Base-by-base conservation (phyloP, 2,888 invertebrate genomes). In the Sympetrum striolatum region DNA sequence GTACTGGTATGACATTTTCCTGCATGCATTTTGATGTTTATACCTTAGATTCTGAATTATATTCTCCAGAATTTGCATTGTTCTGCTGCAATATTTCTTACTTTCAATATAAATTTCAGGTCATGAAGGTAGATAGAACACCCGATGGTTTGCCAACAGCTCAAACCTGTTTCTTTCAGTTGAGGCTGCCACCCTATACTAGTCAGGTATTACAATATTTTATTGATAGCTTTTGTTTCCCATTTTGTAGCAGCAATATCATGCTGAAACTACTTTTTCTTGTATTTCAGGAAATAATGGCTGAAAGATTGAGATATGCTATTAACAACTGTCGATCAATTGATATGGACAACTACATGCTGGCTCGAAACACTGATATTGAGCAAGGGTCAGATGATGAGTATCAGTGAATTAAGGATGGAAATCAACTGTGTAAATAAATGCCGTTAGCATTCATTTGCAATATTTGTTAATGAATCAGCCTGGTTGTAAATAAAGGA, bases 291-390 rank as follows among this genome's bases (percentile, higher is more conserved):
- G 95, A 95, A 92, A 93, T 95, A 80, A 95, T 96, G 94, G 95
- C 95, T 0, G 96, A 96, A 92, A 94, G 95, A 91, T 93, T 96
- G 90, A 94, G 96, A 53, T 96, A 96, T 92, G 96, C 96, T 86
- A 96, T 96, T 91, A 95, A 96, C 93, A 96, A 96, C 93, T 96
- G 96, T 92, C 95, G 95, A 58, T 96, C 96, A 12, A 96, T 96
- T 90, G 96, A 96, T 93, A 96, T 96, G 96, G 96, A 96, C 93
- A 96, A 96, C 93, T 96, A 96, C 93, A 96, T 96, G 96, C 94
- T 96, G 91, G 95, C 95, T 2, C 94, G 96, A 90, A 96, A 96
- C 92, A 94, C 94, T 12, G 95, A 95, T 91, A 93, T 94, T 53
- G 94, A 93, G 15, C 93, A 93, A 86, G 93, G 93, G 80, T 95